Percentiles rank a stretch among this genome's conserved stretches.
phyloP scores from a whole-genome alignment of 2,888 invertebrate genomes.

The Antitype chi region DNA sequence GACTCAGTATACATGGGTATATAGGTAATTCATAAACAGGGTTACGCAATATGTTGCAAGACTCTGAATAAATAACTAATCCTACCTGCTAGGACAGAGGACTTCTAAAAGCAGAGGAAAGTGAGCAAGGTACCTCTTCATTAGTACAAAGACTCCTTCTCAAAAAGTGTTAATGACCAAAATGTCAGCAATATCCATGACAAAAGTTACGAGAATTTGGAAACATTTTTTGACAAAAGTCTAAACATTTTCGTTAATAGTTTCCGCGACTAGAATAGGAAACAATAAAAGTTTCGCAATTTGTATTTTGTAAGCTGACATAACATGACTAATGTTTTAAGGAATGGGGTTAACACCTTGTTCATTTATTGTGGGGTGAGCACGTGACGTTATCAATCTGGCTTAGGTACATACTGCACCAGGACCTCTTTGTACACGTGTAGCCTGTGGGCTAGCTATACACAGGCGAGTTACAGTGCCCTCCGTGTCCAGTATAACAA shows the following conservation, averaged over 20 bases:
- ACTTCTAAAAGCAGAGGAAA: background rate
- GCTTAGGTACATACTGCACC: background rate
- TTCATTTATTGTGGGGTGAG: background rate
- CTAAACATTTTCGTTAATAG: slow-evolving; percentile 35
- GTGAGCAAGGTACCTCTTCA: background rate
- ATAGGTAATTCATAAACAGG: background rate
- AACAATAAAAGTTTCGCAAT: slow-evolving; percentile 38
- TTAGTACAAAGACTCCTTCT: slow-evolving; percentile 9
- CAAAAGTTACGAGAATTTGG: slow-evolving; percentile 25
- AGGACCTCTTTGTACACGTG: no score
- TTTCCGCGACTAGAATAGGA: slow-evolving; percentile 14
- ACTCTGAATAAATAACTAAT: no score
- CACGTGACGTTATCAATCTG: background rate
- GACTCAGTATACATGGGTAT: background rate
- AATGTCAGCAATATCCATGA: slow-evolving; percentile 37
- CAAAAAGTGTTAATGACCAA: slow-evolving; percentile 35
- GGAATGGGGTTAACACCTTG: slow-evolving; percentile 1
- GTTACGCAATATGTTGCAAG: background rate
- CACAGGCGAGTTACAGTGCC: no score
- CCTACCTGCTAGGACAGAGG: background rate
- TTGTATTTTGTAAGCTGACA: slow-evolving; percentile 21
- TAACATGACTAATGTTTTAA: slow-evolving; percentile 19
- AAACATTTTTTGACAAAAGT: slow-evolving; percentile 33
- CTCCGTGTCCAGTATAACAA: no score
- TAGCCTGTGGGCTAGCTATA: no score